phyloP scores from a whole-genome alignment of 2,113 vertebrate species.

The Alligator mississippiensis region DNA sequence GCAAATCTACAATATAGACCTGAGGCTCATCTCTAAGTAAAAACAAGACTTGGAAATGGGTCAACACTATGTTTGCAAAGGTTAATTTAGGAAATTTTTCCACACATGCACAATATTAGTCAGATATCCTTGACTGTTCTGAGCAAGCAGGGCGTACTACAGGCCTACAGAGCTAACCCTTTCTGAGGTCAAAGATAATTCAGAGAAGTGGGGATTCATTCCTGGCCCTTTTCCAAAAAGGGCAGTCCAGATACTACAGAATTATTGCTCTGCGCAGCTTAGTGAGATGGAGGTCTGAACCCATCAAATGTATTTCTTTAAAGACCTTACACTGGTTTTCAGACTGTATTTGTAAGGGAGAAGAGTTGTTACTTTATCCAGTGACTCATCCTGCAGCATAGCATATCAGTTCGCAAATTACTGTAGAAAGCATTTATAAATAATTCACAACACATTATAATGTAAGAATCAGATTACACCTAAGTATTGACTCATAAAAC shows the following conservation, averaged over 20 bases:
- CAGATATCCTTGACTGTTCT: no score
- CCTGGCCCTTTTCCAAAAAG: not conserved
- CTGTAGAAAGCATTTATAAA: constrained; percentile 9
- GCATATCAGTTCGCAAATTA: constrained; percentile 17
- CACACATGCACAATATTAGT: no score
- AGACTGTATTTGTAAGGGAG: not conserved
- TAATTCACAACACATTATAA: constrained; percentile 29
- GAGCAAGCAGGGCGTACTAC: no score
- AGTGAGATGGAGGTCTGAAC: not conserved
- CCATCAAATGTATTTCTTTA: not conserved
- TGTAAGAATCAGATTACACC: constrained; percentile 22
- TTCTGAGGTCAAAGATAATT: not conserved
- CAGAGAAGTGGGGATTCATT: not conserved
- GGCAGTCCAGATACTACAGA: not conserved
- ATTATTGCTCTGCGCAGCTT: not conserved
- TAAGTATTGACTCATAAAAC: constrained; percentile 49
- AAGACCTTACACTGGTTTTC: not conserved
- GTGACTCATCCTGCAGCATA: constrained; percentile 11
- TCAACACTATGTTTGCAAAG: no score
- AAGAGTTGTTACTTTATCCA: not conserved
- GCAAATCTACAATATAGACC: no score
- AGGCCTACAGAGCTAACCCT: not conserved
- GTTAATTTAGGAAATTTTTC: no score
- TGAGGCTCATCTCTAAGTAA: no score
- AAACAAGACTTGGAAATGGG: no score